Evolutionary conservation across 2,113 vertebrate species (phyloP).

Genomic region (Megaceryle torquata): DNA sequence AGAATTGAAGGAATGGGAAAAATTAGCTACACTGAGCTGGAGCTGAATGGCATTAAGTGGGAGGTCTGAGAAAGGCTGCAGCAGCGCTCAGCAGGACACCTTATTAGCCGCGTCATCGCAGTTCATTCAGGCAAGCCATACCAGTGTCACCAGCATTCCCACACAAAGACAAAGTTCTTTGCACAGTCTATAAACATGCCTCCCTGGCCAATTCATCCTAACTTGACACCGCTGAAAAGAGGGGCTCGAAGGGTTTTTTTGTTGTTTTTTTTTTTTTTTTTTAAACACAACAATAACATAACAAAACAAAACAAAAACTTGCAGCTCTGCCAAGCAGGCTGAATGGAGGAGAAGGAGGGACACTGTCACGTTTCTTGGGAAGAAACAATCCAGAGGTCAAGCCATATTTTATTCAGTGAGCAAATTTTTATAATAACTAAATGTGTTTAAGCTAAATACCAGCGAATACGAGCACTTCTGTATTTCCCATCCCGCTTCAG

Average conservation of each 20-base stretch:
- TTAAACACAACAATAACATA: slow-evolving; percentile 53
- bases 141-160: slow-evolving; percentile 86
- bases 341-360: slow-evolving; percentile 51
- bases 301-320: slow-evolving; percentile 42
- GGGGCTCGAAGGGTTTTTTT: not conserved
- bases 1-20: slow-evolving; percentile 84
- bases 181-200: slow-evolving; percentile 94
- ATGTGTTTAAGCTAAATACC: not conserved
- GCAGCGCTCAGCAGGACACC: slow-evolving; percentile 73
- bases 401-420: slow-evolving; percentile 72
- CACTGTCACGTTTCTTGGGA: slow-evolving; percentile 60
- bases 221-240: slow-evolving; percentile 81
- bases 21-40: slow-evolving; percentile 89
- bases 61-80: slow-evolving; percentile 80
- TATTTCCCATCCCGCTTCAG: not conserved
- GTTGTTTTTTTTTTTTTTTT: not conserved
- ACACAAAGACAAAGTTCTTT: slow-evolving; percentile 91
- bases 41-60: slow-evolving; percentile 86
- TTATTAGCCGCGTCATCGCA: slow-evolving; percentile 85
- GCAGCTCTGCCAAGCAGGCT: slow-evolving; percentile 30
- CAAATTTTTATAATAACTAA: slow-evolving; percentile 60
- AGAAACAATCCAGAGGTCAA: slow-evolving; percentile 75
- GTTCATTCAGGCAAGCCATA: slow-evolving; percentile 89
- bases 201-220: slow-evolving; percentile 83
- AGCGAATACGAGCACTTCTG: not conserved